Evolutionary conservation across 1,140 invertebrate species (phyloP).

Genomic region (Cyrtorhinus lividipennis): DNA sequence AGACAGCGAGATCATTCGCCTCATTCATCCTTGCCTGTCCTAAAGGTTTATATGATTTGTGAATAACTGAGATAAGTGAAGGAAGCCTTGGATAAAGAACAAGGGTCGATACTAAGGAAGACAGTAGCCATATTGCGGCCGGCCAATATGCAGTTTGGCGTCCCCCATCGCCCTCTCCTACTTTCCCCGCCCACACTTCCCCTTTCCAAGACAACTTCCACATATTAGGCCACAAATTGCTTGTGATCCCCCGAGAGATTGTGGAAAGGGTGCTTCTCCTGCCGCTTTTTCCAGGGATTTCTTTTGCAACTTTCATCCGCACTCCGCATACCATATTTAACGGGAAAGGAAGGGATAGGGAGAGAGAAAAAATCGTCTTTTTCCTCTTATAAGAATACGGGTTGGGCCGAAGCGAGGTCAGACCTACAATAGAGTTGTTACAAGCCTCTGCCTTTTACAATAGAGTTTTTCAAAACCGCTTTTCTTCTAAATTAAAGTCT

Average conservation of each 20-base stretch:
- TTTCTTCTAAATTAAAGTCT: constrained; percentile 1
- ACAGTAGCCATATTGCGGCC: constrained; percentile 4
- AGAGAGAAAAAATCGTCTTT: neutral
- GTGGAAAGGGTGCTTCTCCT: neutral
- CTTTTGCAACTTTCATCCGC: neutral
- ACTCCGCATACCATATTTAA: constrained; percentile 1
- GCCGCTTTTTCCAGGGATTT: neutral
- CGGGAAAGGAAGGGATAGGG: neutral
- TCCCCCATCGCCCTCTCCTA: neutral
- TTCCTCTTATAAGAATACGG: neutral
- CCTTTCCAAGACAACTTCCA: neutral
- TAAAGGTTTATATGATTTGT: too few species aligned
- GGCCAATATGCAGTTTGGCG: constrained; percentile 9
- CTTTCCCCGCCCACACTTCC: neutral
- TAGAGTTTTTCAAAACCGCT: neutral
- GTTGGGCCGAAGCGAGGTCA: neutral
- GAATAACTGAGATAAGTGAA: too few species aligned
- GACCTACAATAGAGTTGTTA: neutral
- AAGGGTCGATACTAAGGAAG: neutral
- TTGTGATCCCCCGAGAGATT: neutral
- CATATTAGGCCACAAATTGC: constrained; percentile 8
- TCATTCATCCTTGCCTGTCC: too few species aligned
- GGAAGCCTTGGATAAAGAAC: neutral
- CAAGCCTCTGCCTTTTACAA: neutral
- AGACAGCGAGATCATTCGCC: too few species aligned